phyloP scores from a whole-genome alignment of 1,140 invertebrate species.

The Brachionus koreanus region DNA sequence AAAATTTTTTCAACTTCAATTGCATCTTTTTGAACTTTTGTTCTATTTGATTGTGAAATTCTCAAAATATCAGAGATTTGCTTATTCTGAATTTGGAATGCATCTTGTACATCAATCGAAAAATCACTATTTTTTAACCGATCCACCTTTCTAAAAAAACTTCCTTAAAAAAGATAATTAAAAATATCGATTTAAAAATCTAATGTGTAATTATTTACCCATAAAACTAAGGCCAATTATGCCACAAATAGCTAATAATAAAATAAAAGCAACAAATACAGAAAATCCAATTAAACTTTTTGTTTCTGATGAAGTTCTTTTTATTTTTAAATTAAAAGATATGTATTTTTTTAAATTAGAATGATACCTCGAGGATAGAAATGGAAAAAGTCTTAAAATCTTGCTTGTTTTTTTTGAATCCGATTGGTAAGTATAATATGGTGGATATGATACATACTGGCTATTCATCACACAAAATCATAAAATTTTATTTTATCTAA shows the following conservation, averaged over 20 bases:
- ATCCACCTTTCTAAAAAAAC: constrained; percentile 1
- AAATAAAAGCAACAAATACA: neutral
- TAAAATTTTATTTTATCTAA: neutral
- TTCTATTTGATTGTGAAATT: constrained; percentile 9
- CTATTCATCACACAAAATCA: constrained; percentile 6
- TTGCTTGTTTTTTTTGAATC: neutral
- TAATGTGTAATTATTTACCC: neutral
- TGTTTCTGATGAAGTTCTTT: neutral
- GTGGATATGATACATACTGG: neutral
- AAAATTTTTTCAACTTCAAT: constrained; percentile 7
- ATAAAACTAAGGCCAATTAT: neutral
- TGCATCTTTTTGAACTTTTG: neutral
- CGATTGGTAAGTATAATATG: neutral
- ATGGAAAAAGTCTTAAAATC: neutral
- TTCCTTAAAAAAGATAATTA: neutral
- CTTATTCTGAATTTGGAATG: neutral
- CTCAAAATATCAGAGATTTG: neutral
- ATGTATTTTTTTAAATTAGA: neutral
- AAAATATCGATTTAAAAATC: neutral
- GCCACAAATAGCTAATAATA: neutral
- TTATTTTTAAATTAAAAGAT: neutral
- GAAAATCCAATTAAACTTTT: constrained; percentile 1
- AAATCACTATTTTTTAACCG: neutral
- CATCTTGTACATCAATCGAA: constrained; percentile 36
- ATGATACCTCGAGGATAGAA: neutral